Base-by-base conservation (phyloP, 2,888 invertebrate genomes). In the Schizotus pectinicornis region DNA sequence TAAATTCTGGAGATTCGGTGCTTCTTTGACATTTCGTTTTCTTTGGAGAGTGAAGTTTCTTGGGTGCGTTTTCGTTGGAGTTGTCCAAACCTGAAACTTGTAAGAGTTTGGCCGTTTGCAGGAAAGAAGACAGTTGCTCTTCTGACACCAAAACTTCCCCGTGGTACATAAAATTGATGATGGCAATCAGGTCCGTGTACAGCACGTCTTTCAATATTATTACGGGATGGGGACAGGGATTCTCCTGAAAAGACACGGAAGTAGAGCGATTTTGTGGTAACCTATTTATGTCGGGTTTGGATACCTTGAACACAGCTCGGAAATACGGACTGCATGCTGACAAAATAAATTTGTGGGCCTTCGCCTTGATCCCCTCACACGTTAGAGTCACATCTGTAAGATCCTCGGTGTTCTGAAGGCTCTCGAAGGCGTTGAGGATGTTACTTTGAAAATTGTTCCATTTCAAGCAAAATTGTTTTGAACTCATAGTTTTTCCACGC, bases 251-350 rank as follows among this genome's bases (percentile, higher is more conserved):
- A 47, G 42, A 64, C 8, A 45, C 8, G 46, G 36, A 11, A n/a
- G 31, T 5, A 6, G 49, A 46, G 47, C n/a, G 35, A 22, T 34
- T 30, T 32, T 11, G 11, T 13, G 7, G 12, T 33, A 22, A 8
- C 41, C 7, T 22, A 51, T 37, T 36, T 7, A 36, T 3, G 11
- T 3, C 6, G 14, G 3, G 22, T 22, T 22, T 5, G 36, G 9
- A 68, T 75, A 88, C 88, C 84, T 87, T 88, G 81, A 88, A 88
- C 76, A 89, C 86, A 79, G 85, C 86, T 77, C 88, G 84, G 81
- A 89, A 89, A 81, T 89, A 89, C 69, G 88, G 87, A 76, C 88
- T 89, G 80, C 88, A 89, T 64, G 88, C 88, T 70, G 88, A 88
- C 76, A 89, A 80, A 76, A 89, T 88, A 74, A 89, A 86, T 84